A percentile compares a stretch with the other conserved stretches of the same genome.
Evolutionary conservation across 1,140 invertebrate genomes (phyloP).

Genomic region (Drosophila mojavensis): DNA sequence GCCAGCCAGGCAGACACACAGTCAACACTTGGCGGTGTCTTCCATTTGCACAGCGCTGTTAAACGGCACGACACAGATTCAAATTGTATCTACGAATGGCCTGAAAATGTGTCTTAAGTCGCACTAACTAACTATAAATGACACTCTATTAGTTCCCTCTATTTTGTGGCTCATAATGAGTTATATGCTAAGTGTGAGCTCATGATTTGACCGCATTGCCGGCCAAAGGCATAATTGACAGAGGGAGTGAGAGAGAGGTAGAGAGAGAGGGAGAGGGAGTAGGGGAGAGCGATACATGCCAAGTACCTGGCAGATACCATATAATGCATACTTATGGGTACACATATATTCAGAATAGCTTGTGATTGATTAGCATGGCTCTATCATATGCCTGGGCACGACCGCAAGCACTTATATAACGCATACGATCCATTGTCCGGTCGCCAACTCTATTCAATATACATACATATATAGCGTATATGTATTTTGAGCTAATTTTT

Average conservation of each 20-base stretch:
- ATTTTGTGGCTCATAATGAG: constrained; percentile 32
- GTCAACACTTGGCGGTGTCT: constrained; percentile 28
- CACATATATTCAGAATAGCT: constrained; percentile 34
- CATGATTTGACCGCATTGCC: constrained; percentile 58
- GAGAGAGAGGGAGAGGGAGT: background rate
- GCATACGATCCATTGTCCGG: constrained; percentile 15
- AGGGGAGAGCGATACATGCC: background rate
- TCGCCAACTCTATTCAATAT: constrained; percentile 1
- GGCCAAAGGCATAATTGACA: background rate
- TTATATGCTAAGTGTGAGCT: constrained; percentile 50
- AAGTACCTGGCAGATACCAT: constrained; percentile 27
- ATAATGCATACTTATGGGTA: constrained; percentile 26
- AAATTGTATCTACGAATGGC: constrained; percentile 25
- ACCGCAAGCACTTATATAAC: constrained; percentile 34
- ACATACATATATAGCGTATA: background rate
- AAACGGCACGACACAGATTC: constrained; percentile 41
- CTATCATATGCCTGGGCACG: constrained; percentile 40
- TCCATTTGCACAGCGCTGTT: constrained; percentile 33
- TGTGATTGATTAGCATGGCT: constrained; percentile 57
- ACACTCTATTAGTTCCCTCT: constrained; percentile 23
- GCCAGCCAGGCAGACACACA: background rate
- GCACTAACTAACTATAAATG: constrained; percentile 51
- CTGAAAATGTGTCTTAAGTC: constrained; percentile 43
- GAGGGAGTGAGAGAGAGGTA: background rate
- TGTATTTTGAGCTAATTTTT: constrained; percentile 37